Percentiles rank a stretch among this genome's conserved stretches.
phyloP scores from a whole-genome alignment of 2,888 invertebrate species.

The Stenodema calcarata region DNA sequence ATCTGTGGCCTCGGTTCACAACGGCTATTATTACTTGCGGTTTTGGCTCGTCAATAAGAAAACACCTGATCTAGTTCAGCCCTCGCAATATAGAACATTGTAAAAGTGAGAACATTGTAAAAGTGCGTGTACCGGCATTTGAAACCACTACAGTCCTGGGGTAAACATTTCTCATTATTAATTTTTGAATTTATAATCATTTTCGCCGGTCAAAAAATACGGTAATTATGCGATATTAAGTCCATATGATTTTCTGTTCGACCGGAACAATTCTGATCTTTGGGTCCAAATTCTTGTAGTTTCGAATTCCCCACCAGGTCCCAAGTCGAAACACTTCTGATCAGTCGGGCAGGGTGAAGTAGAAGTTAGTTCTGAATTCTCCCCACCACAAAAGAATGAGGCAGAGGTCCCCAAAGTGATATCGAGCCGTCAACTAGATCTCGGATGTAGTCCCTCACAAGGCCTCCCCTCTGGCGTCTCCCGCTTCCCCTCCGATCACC shows the following conservation, averaged over 20 bases:
- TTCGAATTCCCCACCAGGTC: neutral
- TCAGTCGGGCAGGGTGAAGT: neutral
- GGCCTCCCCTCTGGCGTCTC: neutral
- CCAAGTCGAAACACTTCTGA: neutral
- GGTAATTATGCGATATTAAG: no score
- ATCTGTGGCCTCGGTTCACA: slow-evolving; percentile 36
- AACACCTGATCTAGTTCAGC: slow-evolving; percentile 44
- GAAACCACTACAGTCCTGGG: no score
- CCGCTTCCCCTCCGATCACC: neutral
- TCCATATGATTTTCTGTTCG: no score
- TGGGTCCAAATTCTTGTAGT: no score
- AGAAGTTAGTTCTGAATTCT: neutral
- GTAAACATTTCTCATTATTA: no score
- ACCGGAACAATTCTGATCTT: no score
- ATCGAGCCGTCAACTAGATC: slow-evolving; percentile 12
- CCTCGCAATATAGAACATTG: slow-evolving; percentile 25
- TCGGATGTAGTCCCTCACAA: slow-evolving; percentile 25
- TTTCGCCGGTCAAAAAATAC: no score
- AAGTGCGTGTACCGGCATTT: neutral
- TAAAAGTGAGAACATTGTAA: neutral
- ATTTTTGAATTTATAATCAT: no score
- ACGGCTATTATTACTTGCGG: slow-evolving; percentile 7
- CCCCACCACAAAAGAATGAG: slow-evolving; percentile 15
- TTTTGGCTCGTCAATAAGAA: slow-evolving; percentile 38
- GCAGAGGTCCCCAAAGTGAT: neutral